Conservation (phyloP, 1,140 invertebrate species). For the Macrosteles quadrilineatus region DNA sequence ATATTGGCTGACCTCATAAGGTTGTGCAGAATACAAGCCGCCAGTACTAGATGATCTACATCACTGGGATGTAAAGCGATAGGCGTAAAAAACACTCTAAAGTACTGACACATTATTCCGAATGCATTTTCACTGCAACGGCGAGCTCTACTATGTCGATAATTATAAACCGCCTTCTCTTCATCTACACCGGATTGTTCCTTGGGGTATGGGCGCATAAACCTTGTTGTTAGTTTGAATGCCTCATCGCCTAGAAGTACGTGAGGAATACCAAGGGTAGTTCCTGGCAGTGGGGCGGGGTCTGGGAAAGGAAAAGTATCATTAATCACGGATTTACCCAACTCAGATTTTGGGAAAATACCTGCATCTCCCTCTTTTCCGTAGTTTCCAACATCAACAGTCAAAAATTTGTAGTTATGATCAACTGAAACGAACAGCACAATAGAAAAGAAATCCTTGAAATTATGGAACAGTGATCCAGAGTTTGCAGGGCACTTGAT, state of each 20-base stretch:
- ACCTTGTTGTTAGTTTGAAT: background rate
- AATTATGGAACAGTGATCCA: background rate
- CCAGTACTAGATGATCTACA: slow-evolving; percentile 43
- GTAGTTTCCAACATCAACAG: background rate
- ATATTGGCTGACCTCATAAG: too few species aligned
- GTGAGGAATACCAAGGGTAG: background rate
- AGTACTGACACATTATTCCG: slow-evolving; percentile 30
- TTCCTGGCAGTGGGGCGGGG: background rate
- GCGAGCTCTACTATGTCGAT: slow-evolving; percentile 42
- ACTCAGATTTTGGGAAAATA: background rate
- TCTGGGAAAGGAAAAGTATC: background rate
- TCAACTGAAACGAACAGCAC: background rate
- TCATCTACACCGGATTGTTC: slow-evolving; percentile 31
- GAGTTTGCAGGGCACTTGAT: background rate
- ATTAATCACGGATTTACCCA: background rate
- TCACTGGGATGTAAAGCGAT: slow-evolving; percentile 45
- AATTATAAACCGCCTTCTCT: slow-evolving; percentile 42
- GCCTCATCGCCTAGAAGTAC: background rate
- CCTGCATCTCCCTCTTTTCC: background rate
- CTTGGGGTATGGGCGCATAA: background rate
- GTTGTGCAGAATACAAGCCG: slow-evolving; percentile 45
- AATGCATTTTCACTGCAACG: slow-evolving; percentile 42
- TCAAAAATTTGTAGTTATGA: background rate
- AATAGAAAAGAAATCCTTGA: background rate
- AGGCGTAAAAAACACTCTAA: slow-evolving; percentile 41